Evolutionary conservation across 2,113 vertebrate species (phyloP).

Genomic region (Coptodon rendalli): DNA sequence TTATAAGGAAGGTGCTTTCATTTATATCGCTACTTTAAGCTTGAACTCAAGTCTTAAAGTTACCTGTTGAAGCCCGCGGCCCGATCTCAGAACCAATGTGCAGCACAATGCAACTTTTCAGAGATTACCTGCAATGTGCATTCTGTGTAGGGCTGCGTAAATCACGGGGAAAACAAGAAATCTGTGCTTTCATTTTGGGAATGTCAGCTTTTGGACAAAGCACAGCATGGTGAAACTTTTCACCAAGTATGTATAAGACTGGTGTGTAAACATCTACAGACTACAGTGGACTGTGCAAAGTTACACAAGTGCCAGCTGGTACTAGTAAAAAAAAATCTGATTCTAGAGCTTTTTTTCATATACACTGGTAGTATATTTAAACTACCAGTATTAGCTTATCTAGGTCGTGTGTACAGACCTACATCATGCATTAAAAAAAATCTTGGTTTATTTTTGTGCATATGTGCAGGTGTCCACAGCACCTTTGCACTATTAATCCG

Average conservation of each 20-base stretch:
- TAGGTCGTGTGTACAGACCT: background rate
- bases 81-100: background rate
- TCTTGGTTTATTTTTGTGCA: background rate
- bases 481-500: background rate
- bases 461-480: background rate
- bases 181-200: background rate
- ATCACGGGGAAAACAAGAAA: background rate
- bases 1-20: background rate
- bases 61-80: background rate
- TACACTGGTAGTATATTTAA: background rate
- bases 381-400: background rate
- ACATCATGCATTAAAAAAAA: background rate
- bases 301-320: background rate
- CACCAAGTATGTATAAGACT: background rate
- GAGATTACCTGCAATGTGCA: background rate
- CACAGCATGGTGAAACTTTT: background rate
- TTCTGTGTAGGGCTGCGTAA: background rate
- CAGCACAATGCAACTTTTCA: background rate
- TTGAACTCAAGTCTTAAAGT: background rate
- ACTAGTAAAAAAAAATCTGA: background rate
- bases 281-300: background rate
- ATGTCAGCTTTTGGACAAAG: background rate
- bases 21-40: accelerated
- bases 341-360: background rate
- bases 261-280: background rate